Percentiles rank a stretch among this genome's conserved stretches.
phyloP scores from a whole-genome alignment of 2,888 invertebrate species.

The Cetonia aurata region DNA sequence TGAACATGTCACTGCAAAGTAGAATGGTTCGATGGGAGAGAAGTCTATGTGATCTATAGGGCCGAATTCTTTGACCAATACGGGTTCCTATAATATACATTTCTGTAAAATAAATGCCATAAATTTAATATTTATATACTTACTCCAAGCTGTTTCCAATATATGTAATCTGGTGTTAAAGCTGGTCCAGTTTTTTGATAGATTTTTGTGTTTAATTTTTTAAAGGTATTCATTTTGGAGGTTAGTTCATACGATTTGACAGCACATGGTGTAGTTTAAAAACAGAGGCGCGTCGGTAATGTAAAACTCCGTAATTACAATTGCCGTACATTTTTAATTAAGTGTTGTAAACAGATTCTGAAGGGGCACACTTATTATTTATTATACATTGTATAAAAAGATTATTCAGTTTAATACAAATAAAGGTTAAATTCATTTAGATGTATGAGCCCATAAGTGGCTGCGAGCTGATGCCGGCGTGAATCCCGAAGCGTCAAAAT shows the following conservation, averaged over 20 bases:
- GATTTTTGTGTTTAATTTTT: constrained; percentile 78
- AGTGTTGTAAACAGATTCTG: too few species aligned
- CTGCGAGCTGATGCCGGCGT: too few species aligned
- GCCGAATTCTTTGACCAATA: constrained; percentile 92
- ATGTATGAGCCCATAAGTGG: too few species aligned
- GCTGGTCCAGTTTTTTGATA: constrained; percentile 77
- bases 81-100: constrained; percentile 75
- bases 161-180: constrained; percentile 82
- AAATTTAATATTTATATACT: constrained; percentile 57
- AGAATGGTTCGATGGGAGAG: constrained; percentile 88
- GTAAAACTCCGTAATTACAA: too few species aligned
- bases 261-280: not conserved
- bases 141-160: constrained; percentile 92
- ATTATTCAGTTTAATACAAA: too few species aligned
- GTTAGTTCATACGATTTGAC: not conserved
- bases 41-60: constrained; percentile 93
- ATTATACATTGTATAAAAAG: too few species aligned
- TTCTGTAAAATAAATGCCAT: constrained; percentile 1
- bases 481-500: too few species aligned
- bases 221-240: constrained; percentile 71
- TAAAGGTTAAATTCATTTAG: too few species aligned
- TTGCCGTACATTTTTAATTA: too few species aligned
- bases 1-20: constrained; percentile 94
- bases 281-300: not conserved
- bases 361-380: too few species aligned